phyloP scores from a whole-genome alignment of 2,888 invertebrate species.

The Acanthosepion esculentum region DNA sequence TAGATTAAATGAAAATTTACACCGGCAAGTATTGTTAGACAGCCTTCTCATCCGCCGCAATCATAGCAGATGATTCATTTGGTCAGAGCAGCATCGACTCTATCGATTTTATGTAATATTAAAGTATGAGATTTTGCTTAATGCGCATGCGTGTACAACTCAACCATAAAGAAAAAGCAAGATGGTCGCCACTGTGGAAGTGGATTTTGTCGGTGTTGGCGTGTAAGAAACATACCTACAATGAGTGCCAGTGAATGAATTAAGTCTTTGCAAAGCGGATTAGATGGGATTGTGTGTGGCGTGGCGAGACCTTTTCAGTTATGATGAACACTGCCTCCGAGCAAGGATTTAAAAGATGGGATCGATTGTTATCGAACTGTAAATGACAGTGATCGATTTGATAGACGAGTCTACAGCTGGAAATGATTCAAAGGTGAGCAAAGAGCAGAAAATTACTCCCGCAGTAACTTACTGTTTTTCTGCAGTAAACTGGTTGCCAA shows the following conservation, averaged over 20 bases:
- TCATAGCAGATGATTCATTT: too few species aligned
- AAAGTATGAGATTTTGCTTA: too few species aligned
- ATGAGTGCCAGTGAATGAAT: not conserved
- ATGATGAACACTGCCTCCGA: not conserved
- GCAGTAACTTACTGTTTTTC: too few species aligned
- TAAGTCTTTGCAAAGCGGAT: not conserved
- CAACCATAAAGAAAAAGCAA: not conserved
- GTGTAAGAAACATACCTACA: not conserved
- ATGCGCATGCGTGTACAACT: not conserved
- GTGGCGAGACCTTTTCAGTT: not conserved
- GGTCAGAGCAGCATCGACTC: too few species aligned
- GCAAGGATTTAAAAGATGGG: not conserved
- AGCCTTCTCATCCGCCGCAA: too few species aligned
- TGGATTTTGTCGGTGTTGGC: not conserved
- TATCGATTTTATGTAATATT: too few species aligned
- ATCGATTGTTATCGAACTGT: slow-evolving; percentile 4
- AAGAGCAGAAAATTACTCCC: too few species aligned
- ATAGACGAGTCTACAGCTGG: too few species aligned
- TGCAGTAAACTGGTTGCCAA: too few species aligned
- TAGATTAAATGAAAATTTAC: too few species aligned
- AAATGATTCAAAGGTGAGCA: not conserved
- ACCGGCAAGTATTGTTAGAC: too few species aligned
- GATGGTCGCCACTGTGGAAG: not conserved
- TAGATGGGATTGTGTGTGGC: not conserved
- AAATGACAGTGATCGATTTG: not conserved